phyloP scores from a whole-genome alignment of 2,797 vertebrate species.

The Pempheris klunzingeri region DNA sequence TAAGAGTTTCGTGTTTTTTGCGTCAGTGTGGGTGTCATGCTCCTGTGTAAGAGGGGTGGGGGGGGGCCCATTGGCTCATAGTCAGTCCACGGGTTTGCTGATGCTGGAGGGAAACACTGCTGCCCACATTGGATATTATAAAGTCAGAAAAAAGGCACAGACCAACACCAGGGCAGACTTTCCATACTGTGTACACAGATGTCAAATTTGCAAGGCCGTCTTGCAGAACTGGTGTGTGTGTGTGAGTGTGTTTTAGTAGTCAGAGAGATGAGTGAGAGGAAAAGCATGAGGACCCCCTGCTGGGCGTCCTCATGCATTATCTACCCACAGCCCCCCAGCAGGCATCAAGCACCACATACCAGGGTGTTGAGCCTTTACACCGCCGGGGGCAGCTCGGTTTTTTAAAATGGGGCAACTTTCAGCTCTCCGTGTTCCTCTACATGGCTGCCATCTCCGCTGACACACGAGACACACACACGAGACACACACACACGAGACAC shows the following conservation, averaged over 20 bases:
- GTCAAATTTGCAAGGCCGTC: constrained; percentile 19
- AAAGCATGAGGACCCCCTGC: constrained; percentile 77
- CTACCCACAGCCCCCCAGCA: constrained; percentile 74
- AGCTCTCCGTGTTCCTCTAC: constrained; percentile 27
- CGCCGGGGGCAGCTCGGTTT: constrained; percentile 49
- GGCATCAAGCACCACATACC: constrained; percentile 60
- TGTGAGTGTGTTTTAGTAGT: constrained; percentile 48
- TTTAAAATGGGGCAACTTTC: constrained; percentile 59
- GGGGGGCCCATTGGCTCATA: background rate
- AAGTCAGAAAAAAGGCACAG: background rate
- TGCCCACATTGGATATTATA: background rate
- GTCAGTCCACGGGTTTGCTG: background rate
- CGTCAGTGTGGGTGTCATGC: background rate
- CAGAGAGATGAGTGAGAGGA: constrained; percentile 51
- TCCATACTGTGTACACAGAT: constrained; percentile 14
- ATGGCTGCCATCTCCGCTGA: constrained; percentile 16
- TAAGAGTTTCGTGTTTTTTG: background rate
- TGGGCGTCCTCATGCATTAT: constrained; percentile 70
- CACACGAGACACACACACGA: constrained; percentile 6
- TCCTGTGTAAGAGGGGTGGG: background rate
- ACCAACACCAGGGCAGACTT: constrained; percentile 18
- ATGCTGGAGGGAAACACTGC: background rate
- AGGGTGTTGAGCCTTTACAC: constrained; percentile 54
- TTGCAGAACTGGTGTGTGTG: constrained; percentile 30
- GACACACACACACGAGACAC: constrained; percentile 12